Evolutionary conservation across 2,888 invertebrate genomes (phyloP), one percentile per base, ranked within the genome.

Genomic region (Acanthosepion pharaonis): DNA sequence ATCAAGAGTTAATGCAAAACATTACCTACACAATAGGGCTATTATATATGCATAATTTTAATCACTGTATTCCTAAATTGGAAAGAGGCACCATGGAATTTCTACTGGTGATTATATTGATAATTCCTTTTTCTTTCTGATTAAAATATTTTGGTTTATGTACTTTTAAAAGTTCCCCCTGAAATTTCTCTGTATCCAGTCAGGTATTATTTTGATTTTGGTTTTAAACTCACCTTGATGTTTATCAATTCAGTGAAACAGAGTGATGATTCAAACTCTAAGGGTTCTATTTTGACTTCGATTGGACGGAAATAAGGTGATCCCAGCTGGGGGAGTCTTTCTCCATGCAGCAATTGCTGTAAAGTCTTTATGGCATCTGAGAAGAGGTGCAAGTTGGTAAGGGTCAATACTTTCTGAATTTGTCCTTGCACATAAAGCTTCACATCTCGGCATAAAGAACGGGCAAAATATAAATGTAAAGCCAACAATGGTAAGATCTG

Each of bases 401-500:
- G 96, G 3, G 97, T 96, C 9, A 96, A 95, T 11, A 97, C 96
- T 95, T 96, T 97, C 92, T 97, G 96, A 55, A 97, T 97, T 51
- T 97, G 96, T 51, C 97, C 96, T 94, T 97, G 97, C n/a, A 97
- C 97, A 20, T 96, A 96, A 92, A 97, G 96, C 95, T 97, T 97
- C 11, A 97, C 96, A 96, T 97, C 97, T 55, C 97, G 97, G 94
- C 97, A 97, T 42, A 97, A 96, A 95, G 96, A 97, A n/a, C 97
- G 97, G 18, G 97, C 96, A 94, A 97, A 96, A 96, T 97, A 97
- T 95, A 97, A 97, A 95, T 97, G 96, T 95, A 97, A 96, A 3
- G 97, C 96, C 94, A 97, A 95, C 92, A 97, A 95, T 28, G 97
- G 97, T 51, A 97, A 96, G 8, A 97, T 97, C 97, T 97, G 95